Evolutionary conservation across 2,113 vertebrate species (phyloP).

Genomic region (Nannobrachium achirus): DNA sequence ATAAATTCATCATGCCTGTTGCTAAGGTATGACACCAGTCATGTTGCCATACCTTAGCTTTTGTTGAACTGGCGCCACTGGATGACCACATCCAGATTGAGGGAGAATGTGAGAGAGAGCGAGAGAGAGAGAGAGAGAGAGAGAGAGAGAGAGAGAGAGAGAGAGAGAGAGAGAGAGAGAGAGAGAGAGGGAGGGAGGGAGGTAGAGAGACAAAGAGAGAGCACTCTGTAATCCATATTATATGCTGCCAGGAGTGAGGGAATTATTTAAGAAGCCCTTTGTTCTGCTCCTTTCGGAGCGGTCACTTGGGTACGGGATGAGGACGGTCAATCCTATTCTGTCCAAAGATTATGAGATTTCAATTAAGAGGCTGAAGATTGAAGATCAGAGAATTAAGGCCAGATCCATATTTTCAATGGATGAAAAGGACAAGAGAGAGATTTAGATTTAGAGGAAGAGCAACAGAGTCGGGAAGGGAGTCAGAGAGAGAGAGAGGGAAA

Average conservation of each 20-base stretch:
- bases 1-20: too few species aligned
- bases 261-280: conserved; percentile 79
- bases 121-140: conserved; percentile 2
- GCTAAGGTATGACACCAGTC: too few species aligned
- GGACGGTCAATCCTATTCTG: conserved; percentile 46
- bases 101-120: conserved; percentile 39
- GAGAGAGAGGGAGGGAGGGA: not conserved
- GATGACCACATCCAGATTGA: conserved; percentile 63
- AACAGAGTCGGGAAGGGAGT: not conserved
- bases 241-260: conserved; percentile 56
- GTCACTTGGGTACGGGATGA: conserved; percentile 52
- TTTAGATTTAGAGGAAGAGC: conserved; percentile 5
- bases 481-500: not conserved
- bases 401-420: conserved; percentile 37
- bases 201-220: conserved; percentile 11
- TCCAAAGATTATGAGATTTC: conserved; percentile 66
- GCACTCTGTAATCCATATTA: conserved; percentile 74
- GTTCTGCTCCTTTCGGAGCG: conserved; percentile 58
- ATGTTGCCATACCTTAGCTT: too few species aligned
- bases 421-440: conserved; percentile 15
- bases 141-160: conserved; percentile 32
- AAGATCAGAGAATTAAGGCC: conserved; percentile 60
- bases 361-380: conserved; percentile 73
- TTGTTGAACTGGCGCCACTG: too few species aligned
- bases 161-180: conserved; percentile 39